These are phyloP conservation scores for Chymomyza caudatula DNA, from an alignment of 2,888 invertebrate genomes.

Conservation along the genomic window DNA sequence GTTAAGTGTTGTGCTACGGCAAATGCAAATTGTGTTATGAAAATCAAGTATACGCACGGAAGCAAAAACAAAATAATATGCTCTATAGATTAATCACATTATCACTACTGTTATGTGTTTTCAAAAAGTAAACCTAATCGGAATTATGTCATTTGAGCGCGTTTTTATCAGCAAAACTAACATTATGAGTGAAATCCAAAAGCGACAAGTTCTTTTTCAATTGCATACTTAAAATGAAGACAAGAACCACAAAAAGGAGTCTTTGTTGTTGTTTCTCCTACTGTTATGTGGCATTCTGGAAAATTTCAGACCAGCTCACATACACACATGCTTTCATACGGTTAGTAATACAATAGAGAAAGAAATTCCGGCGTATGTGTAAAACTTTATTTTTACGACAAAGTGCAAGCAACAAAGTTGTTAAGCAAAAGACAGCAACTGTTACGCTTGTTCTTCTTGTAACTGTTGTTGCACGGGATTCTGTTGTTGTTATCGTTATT, in stretches of 20 bases:
- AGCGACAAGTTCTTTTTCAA: conserved; percentile 40
- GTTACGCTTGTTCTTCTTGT: conserved; percentile 6
- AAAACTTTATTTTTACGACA: conserved; percentile 69
- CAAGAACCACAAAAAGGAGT: conserved; percentile 41
- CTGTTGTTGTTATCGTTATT: not conserved
- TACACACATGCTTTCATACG: conserved; percentile 32
- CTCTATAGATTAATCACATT: not conserved
- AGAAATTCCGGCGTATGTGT: conserved; percentile 58
- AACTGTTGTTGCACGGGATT: conserved; percentile 23
- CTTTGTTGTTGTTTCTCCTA: conserved; percentile 45
- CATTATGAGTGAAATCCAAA: not conserved
- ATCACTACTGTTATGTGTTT: not conserved
- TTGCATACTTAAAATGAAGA: conserved; percentile 58
- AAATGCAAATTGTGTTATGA: too few relatives aligned
- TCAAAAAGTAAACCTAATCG: not conserved
- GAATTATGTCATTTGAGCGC: not conserved
- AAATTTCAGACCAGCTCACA: conserved; percentile 17
- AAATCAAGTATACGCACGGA: too few relatives aligned
- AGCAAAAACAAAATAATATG: too few relatives aligned
- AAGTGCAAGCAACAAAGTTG: conserved; percentile 65
- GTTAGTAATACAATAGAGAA: conserved; percentile 50
- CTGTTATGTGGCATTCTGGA: conserved; percentile 52
- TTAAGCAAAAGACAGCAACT: conserved; percentile 46
- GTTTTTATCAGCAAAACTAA: not conserved
- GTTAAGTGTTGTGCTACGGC: too few relatives aligned